Evolutionary conservation across 2,113 vertebrate species (phyloP).

Genomic region (Aegithalos caudatus): DNA sequence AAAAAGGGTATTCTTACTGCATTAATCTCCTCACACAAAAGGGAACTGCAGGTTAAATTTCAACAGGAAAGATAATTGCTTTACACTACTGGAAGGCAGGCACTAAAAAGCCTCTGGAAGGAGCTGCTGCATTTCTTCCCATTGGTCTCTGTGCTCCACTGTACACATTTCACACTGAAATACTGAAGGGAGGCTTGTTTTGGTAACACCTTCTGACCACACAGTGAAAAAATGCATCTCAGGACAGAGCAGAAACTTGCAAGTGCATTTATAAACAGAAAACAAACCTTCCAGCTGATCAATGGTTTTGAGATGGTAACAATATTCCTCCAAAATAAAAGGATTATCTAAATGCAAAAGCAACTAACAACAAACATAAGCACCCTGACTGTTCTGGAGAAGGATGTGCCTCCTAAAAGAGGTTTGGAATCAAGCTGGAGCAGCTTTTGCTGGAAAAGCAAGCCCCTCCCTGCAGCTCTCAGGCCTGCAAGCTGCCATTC

Average conservation of each 20-base stretch:
- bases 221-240: neutral
- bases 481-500: neutral
- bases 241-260: neutral
- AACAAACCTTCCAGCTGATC: neutral
- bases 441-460: neutral
- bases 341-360: neutral
- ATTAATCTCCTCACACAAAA: neutral
- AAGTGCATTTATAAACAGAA: neutral
- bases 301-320: neutral
- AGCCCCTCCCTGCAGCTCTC: neutral
- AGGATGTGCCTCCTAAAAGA: neutral
- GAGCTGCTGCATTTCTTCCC: neutral
- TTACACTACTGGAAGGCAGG: neutral
- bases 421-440: neutral
- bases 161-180: neutral
- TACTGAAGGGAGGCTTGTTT: neutral
- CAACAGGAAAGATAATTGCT: constrained; percentile 2
- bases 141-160: neutral
- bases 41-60: constrained; percentile 32
- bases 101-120: neutral
- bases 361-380: neutral
- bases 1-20: neutral
- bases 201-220: neutral
- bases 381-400: accelerated
- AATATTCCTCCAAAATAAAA: neutral